Evolutionary conservation across 2,113 vertebrate genomes (phyloP).

Genomic region (Myxocyprinus asiaticus): DNA sequence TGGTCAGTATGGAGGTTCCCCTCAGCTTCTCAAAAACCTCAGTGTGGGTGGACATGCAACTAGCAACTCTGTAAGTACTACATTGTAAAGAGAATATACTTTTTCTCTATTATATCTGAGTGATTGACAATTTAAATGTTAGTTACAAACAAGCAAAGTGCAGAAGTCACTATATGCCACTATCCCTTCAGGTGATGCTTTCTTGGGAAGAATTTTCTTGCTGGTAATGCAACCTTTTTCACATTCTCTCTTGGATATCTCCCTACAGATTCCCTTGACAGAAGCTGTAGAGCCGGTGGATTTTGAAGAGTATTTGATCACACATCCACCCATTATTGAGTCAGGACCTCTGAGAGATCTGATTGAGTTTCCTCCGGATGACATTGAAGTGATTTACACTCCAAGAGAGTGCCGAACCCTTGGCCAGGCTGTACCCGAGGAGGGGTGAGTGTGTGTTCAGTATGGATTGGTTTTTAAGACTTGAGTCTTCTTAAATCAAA

Average conservation of each 20-base stretch:
- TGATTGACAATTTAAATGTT: too few species aligned
- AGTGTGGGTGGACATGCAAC: constrained; percentile 83
- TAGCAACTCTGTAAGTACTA: constrained; percentile 85
- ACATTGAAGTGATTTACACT: constrained; percentile 90
- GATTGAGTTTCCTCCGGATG: constrained; percentile 92
- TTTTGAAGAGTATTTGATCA: constrained; percentile 91
- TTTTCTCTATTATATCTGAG: too few species aligned
- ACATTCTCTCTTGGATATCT: not conserved
- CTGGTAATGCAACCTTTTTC: not conserved
- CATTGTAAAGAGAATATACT: not conserved
- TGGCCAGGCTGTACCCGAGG: constrained; percentile 90
- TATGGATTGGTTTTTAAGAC: too few species aligned
- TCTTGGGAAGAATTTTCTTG: too few species aligned
- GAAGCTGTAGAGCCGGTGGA: constrained; percentile 95
- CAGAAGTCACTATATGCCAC: too few species aligned
- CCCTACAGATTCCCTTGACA: constrained; percentile 88
- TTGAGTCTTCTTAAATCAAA: too few species aligned
- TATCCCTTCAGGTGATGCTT: too few species aligned
- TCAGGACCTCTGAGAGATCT: constrained; percentile 90
- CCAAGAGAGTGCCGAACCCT: constrained; percentile 93
- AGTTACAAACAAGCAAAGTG: not conserved
- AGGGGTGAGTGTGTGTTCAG: constrained; percentile 72
- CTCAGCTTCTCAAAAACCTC: constrained; percentile 96
- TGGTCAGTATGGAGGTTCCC: constrained; percentile 94
- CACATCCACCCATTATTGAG: constrained; percentile 85